Conservation (phyloP, 2,888 invertebrate genomes). For the Eupithecia subumbrata region DNA sequence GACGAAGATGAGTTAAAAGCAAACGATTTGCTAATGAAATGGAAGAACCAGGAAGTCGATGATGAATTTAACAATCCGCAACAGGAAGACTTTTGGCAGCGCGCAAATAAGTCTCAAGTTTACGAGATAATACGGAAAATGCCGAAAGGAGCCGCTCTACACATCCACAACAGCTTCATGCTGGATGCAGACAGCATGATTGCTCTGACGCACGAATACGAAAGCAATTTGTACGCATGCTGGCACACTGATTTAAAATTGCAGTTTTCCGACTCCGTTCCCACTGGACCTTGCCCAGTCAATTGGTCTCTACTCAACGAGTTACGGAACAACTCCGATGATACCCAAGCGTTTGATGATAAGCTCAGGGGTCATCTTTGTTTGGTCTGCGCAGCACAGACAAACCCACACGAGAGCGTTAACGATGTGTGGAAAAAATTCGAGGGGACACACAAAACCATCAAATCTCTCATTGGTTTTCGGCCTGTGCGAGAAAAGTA, state of each 20-base stretch:
- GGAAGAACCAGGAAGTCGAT: conserved; percentile 80
- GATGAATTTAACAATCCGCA: conserved; percentile 76
- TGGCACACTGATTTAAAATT: conserved; percentile 62
- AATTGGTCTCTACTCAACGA: conserved; percentile 81
- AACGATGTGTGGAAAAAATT: conserved; percentile 86
- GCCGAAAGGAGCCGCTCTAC: conserved; percentile 91
- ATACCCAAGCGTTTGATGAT: conserved; percentile 77
- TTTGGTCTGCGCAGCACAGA: conserved; percentile 74
- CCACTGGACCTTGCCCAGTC: conserved; percentile 62
- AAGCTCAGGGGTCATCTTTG: conserved; percentile 82
- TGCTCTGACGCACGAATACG: conserved; percentile 86
- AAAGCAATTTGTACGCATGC: conserved; percentile 85
- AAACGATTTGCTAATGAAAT: conserved; percentile 84
- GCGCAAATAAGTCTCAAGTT: conserved; percentile 86
- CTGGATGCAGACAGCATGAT: conserved; percentile 85
- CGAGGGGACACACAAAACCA: conserved; percentile 75
- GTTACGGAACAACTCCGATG: conserved; percentile 70
- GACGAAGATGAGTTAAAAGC: conserved; percentile 76
- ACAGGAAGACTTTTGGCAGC: conserved; percentile 84
- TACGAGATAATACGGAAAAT: conserved; percentile 86
- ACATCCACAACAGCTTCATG: conserved; percentile 87
- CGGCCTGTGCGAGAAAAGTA: conserved; percentile 86
- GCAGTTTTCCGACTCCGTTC: conserved; percentile 64
- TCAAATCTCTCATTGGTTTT: conserved; percentile 84
- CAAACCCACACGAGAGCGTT: conserved; percentile 71